These are phyloP conservation scores for Euplexia lucipara DNA, from an alignment of 2,888 invertebrate genomes.

Conservation along the genomic window DNA sequence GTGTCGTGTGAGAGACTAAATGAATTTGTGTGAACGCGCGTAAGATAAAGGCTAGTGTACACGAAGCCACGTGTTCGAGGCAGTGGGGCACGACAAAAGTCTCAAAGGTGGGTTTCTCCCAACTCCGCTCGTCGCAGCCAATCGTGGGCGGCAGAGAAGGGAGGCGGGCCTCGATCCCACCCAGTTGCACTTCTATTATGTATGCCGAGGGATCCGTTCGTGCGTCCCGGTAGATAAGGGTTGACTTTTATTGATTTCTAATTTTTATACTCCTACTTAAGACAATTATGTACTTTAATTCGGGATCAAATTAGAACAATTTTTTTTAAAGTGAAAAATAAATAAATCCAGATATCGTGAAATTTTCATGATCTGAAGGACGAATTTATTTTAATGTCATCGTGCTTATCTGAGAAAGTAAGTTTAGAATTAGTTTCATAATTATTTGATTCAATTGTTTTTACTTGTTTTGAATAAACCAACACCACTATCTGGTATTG, in stretches of 20 bases:
- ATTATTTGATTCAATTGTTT: neutral
- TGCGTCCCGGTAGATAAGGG: constrained; percentile 75
- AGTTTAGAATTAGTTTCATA: constrained; percentile 13
- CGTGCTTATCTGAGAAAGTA: constrained; percentile 13
- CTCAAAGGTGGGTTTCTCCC: constrained; percentile 78
- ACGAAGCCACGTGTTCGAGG: constrained; percentile 78
- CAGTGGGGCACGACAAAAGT: constrained; percentile 80
- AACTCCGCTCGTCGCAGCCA: constrained; percentile 72
- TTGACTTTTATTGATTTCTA: constrained; percentile 70
- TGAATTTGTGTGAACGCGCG: constrained; percentile 84
- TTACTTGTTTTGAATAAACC: neutral
- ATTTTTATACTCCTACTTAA: constrained; percentile 56
- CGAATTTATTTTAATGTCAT: constrained; percentile 9
- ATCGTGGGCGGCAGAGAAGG: constrained; percentile 74
- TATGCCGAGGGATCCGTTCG: constrained; percentile 73
- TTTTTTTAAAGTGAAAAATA: constrained; percentile 15
- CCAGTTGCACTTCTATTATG: constrained; percentile 79
- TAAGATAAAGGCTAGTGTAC: constrained; percentile 85
- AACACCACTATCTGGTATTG: neutral
- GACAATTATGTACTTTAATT: constrained; percentile 19
- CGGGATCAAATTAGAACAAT: constrained; percentile 7
- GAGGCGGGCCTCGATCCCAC: constrained; percentile 79
- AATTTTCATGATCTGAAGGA: constrained; percentile 19
- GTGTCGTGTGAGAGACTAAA: constrained; percentile 88
- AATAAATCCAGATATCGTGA: neutral